Percentiles rank a stretch among this genome's conserved stretches.
Evolutionary conservation across 2,888 invertebrate species (phyloP).

Genomic region (Amblyteles armatorius): DNA sequence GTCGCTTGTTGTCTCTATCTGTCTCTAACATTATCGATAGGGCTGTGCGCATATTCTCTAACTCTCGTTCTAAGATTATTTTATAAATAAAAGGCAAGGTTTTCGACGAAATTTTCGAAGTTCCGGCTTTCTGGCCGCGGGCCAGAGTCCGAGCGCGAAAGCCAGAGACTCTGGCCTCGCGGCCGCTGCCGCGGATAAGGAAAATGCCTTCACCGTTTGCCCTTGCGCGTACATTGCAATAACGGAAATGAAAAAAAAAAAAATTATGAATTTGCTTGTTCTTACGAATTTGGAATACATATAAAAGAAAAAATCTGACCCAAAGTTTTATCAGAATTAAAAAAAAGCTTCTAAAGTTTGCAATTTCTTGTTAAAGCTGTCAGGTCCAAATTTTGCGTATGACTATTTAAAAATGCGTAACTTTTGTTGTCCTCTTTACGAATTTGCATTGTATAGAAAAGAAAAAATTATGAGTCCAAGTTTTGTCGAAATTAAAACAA

Average conservation of each 20-base stretch:
- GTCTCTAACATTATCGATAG: conserved; percentile 37
- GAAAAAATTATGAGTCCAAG: neutral
- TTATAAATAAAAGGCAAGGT: conserved; percentile 2
- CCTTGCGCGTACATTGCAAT: no score
- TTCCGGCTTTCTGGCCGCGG: conserved; percentile 20
- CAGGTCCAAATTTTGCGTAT: no score
- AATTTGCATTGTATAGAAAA: neutral
- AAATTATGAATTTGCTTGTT: neutral
- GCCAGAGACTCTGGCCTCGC: conserved; percentile 19
- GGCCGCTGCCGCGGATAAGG: neutral
- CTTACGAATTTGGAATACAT: neutral
- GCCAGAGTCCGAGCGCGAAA: conserved; percentile 20
- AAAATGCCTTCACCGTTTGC: neutral
- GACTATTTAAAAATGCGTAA: neutral
- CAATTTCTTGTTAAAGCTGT: neutral
- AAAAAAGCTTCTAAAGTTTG: neutral
- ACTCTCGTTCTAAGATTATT: neutral
- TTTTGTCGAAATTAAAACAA: neutral
- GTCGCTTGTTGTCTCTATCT: conserved; percentile 28
- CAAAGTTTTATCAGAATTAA: neutral
- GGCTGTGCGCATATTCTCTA: neutral
- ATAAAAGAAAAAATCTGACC: neutral
- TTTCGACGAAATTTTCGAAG: conserved; percentile 6
- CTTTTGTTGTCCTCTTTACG: neutral
- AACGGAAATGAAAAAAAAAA: no score